Base-by-base conservation (phyloP, 2,113 vertebrate genomes). In the Apteryx mantelli region DNA sequence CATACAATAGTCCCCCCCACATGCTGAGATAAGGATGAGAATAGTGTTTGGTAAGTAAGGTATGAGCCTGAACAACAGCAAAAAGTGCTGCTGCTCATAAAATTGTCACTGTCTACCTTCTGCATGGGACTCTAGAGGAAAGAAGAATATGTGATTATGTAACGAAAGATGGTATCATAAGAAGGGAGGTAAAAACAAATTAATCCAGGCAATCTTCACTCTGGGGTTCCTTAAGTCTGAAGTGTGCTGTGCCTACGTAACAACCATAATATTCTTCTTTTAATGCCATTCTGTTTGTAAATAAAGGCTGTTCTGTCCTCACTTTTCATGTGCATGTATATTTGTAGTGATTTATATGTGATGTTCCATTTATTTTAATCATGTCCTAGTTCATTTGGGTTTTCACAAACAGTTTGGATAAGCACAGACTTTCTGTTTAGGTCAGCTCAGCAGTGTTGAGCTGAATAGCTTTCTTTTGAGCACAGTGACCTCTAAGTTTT, bases 261-360 rank as follows among this genome's bases (percentile, higher is more conserved):
- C 92, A 78, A 85, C 63, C 5, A 0, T 74, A 96, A 70, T 97
- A 70, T 82, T 96, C 82, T 82, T 58, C 25, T 89, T 91, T 74
- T 91, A 85, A 82, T 80, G 75, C 74, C 21, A 18, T 82, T 91
- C 26, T 80, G 53, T 95, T 87, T 95, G 86, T 95, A 96, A 95
- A 92, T 88, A 70, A 48, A 89, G 44, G 46, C 1, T 1, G 24
- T 87, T 85, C 26, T 44, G 34, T 85, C 81, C 9, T 60, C 13
- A 77, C 71, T 75, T 32, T 46, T 90, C 34, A 32, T 77, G 38
- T 68, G 69, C 24, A 1, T 46, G 46, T 91, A 24, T 95, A 91
- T 94, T 86, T 88, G 30, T 83, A 78, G 74, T 88, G 64, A 91
- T 91, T 91, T 95, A 75, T 82, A 56, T 16, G 14, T 83, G 81